Base-by-base conservation (phyloP, 2,113 vertebrate species). In the Equus przewalskii region DNA sequence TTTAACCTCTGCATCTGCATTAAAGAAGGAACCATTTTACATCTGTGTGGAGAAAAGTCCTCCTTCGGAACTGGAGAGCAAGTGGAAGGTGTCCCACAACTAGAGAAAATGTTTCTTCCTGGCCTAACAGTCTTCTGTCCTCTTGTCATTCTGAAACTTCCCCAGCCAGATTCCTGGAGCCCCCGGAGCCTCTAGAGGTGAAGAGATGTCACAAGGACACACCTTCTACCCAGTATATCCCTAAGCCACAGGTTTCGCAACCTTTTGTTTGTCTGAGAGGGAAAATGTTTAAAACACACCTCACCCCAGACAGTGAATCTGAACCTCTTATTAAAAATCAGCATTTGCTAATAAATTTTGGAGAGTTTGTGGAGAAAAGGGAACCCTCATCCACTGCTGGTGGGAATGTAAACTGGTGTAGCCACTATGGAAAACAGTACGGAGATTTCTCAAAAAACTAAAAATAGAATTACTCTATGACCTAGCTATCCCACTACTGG, bases 231-330 rank as follows among this genome's bases (percentile, higher is more conserved):
- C 80, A 73, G 24, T 65, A 16, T 87, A 9, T 79, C 44, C 79
- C 41, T 88, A 87, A 84, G 16, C 58, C 88, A 81, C 41, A 81
- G 36, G 33, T 26, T 96, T 80, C 46, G 81, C 72, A 94, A 80
- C 56, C 69, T 83, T 84, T 73, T 6, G 4, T 91, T 83, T 92
- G 51, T 87, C 49, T 73, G 84, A 95, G 79, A 95, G 54, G 69
- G 73, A 91, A 10, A 70, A 30, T 84, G 21, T 92, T 89, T 96
- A 91, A 98, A 96, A 90, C 18, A 87, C 22, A 70, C 33, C 85
- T 79, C 41, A 72, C 18, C 44, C 49, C 58, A 65, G 78, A 86
- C 87, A 73, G 70, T 96, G 91, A 93, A 82, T 79, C 92, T 24
- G 83, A 78, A 76, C 21, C 67, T 84, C 70, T 97, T 93, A 81